Evolutionary conservation across 2,113 vertebrate species (phyloP).

Genomic region (Xenopus laevis): DNA sequence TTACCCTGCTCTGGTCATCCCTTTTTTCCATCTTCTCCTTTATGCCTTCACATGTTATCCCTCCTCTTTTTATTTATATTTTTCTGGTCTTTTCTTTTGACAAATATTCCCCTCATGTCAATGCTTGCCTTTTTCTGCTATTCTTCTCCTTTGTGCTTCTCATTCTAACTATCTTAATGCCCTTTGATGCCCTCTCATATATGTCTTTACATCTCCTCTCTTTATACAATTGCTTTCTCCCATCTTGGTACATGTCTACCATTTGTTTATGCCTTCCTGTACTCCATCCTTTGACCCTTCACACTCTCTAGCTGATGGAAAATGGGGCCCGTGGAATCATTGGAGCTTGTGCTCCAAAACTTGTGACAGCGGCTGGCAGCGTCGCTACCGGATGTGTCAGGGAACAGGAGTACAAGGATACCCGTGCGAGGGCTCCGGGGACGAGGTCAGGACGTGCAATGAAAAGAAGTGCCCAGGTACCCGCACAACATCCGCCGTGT

Average conservation of each 20-base stretch:
- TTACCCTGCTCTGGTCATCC: neutral
- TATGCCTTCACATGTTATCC: neutral
- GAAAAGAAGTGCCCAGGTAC: constrained; percentile 96
- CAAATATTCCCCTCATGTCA: neutral
- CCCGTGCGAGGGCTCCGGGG: constrained; percentile 88
- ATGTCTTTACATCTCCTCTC: neutral
- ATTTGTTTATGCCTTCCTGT: constrained; percentile 26
- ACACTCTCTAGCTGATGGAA: constrained; percentile 72
- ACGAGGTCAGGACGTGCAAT: constrained; percentile 93
- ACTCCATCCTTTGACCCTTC: constrained; percentile 31
- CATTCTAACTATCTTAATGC: neutral
- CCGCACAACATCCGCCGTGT: constrained; percentile 17
- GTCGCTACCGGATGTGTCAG: constrained; percentile 92
- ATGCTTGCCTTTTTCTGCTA: no score
- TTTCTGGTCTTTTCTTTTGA: constrained; percentile 2
- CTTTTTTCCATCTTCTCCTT: neutral
- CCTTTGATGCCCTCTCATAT: neutral
- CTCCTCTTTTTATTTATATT: neutral
- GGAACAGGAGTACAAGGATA: constrained; percentile 79
- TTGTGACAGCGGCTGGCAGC: constrained; percentile 93
- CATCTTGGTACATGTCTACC: constrained; percentile 23
- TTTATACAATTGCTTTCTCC: neutral
- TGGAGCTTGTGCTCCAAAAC: constrained; percentile 97
- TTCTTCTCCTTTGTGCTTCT: neutral
- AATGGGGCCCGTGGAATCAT: constrained; percentile 94